Percentiles rank a stretch among this genome's conserved stretches.
These are phyloP conservation scores for Geotrypetes seraphini DNA, from an alignment of 2,797 vertebrate species.

Conservation along the genomic window DNA sequence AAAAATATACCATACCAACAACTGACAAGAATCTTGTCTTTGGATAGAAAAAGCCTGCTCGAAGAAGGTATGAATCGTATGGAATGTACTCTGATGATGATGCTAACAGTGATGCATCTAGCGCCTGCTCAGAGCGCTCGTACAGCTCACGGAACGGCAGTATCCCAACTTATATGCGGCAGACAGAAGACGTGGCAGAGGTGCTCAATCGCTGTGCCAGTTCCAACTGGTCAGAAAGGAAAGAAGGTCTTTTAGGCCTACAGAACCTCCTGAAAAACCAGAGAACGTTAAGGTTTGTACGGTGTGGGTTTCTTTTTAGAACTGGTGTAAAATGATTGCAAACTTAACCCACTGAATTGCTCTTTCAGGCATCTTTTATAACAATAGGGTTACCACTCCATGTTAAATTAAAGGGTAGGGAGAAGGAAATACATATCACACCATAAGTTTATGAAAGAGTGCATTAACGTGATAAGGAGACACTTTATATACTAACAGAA, in stretches of 20 bases:
- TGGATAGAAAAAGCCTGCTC: constrained; percentile 81
- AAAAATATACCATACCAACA: no score
- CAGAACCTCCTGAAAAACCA: constrained; percentile 87
- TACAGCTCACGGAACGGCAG: constrained; percentile 91
- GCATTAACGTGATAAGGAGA: no score
- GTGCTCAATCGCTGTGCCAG: constrained; percentile 93
- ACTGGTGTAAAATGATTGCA: no score
- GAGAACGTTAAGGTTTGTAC: constrained; percentile 77
- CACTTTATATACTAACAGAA: no score
- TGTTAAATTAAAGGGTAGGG: no score
- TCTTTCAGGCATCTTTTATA: no score
- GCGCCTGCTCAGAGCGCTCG: constrained; percentile 88
- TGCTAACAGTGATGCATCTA: constrained; percentile 92
- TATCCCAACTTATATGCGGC: constrained; percentile 90
- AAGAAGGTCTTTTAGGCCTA: constrained; percentile 85
- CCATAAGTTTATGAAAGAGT: no score
- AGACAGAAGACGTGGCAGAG: constrained; percentile 92
- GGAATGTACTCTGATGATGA: constrained; percentile 93
- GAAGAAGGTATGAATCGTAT: constrained; percentile 83
- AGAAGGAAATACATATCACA: no score
- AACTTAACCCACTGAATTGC: no score
- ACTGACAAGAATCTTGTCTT: no score
- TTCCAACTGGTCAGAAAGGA: constrained; percentile 93
- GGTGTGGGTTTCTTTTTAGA: rapidly evolving
- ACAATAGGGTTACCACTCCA: no score